phyloP scores from a whole-genome alignment of 1,140 invertebrate genomes.

The Holcopasites calliopsidis region DNA sequence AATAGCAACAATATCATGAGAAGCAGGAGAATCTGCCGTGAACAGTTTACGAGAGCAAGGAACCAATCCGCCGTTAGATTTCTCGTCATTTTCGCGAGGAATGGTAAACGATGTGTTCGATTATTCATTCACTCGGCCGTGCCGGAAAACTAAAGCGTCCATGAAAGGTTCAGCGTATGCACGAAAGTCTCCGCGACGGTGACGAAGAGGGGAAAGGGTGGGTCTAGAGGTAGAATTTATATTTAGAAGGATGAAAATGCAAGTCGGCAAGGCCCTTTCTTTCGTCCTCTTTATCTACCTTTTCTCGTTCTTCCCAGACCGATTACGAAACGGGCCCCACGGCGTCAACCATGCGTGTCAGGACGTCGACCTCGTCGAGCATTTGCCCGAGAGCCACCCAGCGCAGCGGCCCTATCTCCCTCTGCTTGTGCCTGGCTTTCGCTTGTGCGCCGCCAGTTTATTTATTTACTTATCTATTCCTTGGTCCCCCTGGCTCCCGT shows the following conservation, averaged over 20 bases:
- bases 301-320: conserved; percentile 62
- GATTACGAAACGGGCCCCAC: conserved; percentile 69
- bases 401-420: conserved; percentile 51
- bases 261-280: conserved; percentile 49
- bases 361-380: conserved; percentile 75
- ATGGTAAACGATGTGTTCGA: not conserved
- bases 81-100: not conserved
- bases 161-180: conserved; percentile 2
- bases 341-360: conserved; percentile 76
- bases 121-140: no score
- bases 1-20: no score
- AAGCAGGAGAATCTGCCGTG: no score
- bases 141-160: no score
- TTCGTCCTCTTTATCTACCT: conserved; percentile 55
- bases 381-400: conserved; percentile 69
- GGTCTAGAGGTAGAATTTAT: conserved; percentile 22
- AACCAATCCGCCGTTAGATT: not conserved
- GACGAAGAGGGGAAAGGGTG: not conserved
- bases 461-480: conserved; percentile 75
- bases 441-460: conserved; percentile 68
- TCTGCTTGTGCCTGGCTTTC: conserved; percentile 51
- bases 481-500: conserved; percentile 32
- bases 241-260: conserved; percentile 58
- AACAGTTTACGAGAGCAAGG: no score
- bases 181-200: no score